A percentile compares a stretch with the other conserved stretches of the same genome.
These are phyloP conservation scores for Dipodomys merriami DNA, from an alignment of 2,113 vertebrate species.

Conservation along the genomic window DNA sequence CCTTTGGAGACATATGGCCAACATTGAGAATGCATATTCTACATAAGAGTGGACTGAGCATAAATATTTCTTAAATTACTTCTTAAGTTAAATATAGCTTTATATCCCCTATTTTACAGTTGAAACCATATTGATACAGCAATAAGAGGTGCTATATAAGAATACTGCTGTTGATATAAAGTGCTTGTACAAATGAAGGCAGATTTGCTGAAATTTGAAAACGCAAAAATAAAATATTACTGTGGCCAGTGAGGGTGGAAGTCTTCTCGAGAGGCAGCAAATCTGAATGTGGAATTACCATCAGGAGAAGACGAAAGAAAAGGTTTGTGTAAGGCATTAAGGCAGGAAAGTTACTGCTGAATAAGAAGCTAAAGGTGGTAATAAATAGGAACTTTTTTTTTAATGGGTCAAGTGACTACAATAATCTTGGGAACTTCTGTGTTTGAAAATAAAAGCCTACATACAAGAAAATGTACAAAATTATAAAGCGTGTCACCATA, in stretches of 20 bases:
- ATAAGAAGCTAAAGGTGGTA: slow-evolving; percentile 41
- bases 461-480: background rate
- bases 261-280: slow-evolving; percentile 14
- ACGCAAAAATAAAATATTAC: slow-evolving; percentile 36
- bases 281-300: slow-evolving; percentile 29
- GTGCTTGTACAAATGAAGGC: background rate
- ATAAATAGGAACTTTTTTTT: slow-evolving; percentile 32
- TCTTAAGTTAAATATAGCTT: slow-evolving; percentile 16
- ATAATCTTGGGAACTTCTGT: background rate
- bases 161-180: background rate
- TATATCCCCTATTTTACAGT: background rate
- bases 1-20: background rate
- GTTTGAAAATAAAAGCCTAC: slow-evolving; percentile 52
- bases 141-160: background rate
- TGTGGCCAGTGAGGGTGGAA: background rate
- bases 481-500: background rate
- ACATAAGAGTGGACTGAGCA: background rate
- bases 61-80: background rate
- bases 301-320: slow-evolving; percentile 38
- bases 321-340: background rate
- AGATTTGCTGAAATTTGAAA: slow-evolving; percentile 30
- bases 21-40: background rate
- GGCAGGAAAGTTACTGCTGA: background rate
- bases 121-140: background rate
- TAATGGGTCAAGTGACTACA: background rate